A percentile compares a stretch with the other conserved stretches of the same genome.
Conservation (phyloP, 2,797 vertebrate species). For the Austrolebias charrua region DNA sequence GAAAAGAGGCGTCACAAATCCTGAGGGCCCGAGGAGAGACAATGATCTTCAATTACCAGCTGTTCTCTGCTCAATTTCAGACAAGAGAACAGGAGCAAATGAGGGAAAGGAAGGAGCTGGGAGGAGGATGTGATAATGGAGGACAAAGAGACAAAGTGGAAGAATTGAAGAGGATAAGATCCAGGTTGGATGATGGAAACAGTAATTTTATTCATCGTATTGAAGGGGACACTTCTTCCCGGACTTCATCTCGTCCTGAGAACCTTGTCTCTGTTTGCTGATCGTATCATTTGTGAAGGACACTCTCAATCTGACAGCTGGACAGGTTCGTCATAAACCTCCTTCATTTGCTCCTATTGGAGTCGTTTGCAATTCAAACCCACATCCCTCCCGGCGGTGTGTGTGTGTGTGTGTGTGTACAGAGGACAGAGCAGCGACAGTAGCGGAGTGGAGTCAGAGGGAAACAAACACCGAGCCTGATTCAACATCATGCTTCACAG, state of each 20-base stretch:
- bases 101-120: constrained; percentile 24
- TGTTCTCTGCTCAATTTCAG: constrained; percentile 80
- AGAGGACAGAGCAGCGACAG: constrained; percentile 40
- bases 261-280: constrained; percentile 49
- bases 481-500: constrained; percentile 36
- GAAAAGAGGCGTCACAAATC: constrained; percentile 69
- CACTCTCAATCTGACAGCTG: constrained; percentile 36
- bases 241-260: constrained; percentile 35
- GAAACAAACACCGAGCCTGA: constrained; percentile 42
- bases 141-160: constrained; percentile 13
- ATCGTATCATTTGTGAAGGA: constrained; percentile 59
- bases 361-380: constrained; percentile 55
- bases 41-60: constrained; percentile 86
- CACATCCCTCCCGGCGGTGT: constrained; percentile 18
- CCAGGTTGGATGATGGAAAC: constrained; percentile 1
- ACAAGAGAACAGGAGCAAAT: constrained; percentile 63
- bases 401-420: constrained; percentile 52
- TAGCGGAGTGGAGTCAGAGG: constrained; percentile 16
- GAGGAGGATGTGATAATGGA: constrained; percentile 4
- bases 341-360: constrained; percentile 2
- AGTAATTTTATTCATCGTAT: constrained; percentile 45
- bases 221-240: constrained; percentile 26
- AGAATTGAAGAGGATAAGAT: neutral
- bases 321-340: constrained; percentile 19
- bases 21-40: constrained; percentile 78